phyloP scores from a whole-genome alignment of 1,140 invertebrate species.

The Macrosteles quadrilineatus region DNA sequence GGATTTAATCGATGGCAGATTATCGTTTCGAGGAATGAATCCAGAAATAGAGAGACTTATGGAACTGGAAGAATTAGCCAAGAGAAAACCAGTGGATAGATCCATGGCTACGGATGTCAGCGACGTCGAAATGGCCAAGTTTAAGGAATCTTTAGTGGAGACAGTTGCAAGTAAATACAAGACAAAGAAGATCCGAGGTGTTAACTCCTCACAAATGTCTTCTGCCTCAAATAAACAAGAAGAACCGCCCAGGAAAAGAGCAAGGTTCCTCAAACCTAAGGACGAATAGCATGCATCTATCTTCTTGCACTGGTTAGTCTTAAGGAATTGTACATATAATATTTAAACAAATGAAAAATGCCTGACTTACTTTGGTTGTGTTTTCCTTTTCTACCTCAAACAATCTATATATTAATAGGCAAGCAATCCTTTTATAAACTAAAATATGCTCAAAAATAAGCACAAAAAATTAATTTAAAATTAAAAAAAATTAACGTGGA shows the following conservation, averaged over 20 bases:
- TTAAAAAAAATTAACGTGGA: too few species aligned
- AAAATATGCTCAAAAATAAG: too few species aligned
- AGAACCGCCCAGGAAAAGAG: constrained; percentile 46
- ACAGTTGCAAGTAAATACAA: constrained; percentile 53
- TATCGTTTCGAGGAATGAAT: constrained; percentile 88
- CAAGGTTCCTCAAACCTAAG: constrained; percentile 49
- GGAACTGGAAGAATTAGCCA: constrained; percentile 55
- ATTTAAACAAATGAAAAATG: too few species aligned
- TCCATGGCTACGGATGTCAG: constrained; percentile 60
- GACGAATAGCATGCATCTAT: constrained; percentile 36
- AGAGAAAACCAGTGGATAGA: constrained; percentile 46
- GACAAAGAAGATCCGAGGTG: constrained; percentile 43
- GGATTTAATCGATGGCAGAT: constrained; percentile 72
- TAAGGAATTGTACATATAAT: too few species aligned
- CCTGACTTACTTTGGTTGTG: too few species aligned
- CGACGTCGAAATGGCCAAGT: constrained; percentile 67
- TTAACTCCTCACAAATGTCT: constrained; percentile 38
- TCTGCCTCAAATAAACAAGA: constrained; percentile 2
- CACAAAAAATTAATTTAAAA: too few species aligned
- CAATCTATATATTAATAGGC: too few species aligned
- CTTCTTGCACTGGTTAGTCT: too few species aligned
- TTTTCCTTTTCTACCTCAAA: too few species aligned
- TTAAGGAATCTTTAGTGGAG: constrained; percentile 50
- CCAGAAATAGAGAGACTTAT: constrained; percentile 80
- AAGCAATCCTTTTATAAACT: too few species aligned